Evolutionary conservation across 2,797 vertebrate species (phyloP).

Genomic region (Leucoraja ocellata): DNA sequence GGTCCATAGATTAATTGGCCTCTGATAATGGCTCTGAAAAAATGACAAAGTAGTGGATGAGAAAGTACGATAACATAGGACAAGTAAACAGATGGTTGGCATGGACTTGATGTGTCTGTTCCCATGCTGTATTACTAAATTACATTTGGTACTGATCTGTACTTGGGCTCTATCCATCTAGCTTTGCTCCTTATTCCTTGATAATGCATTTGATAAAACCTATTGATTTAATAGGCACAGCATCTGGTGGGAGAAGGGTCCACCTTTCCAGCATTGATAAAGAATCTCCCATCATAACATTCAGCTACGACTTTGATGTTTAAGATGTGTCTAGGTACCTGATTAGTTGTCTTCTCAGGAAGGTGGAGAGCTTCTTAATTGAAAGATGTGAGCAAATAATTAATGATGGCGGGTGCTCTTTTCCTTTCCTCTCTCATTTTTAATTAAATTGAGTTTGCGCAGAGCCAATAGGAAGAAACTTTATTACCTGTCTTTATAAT

Average conservation of each 20-base stretch:
- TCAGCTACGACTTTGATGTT: neutral
- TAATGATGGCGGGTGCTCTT: constrained; percentile 7
- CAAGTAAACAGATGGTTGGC: too few species aligned
- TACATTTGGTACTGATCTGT: neutral
- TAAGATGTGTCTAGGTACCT: neutral
- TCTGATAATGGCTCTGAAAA: too few species aligned
- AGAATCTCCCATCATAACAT: neutral
- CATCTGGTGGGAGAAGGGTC: neutral
- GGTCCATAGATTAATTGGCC: too few species aligned
- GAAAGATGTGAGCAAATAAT: constrained; percentile 6
- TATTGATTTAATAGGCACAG: neutral
- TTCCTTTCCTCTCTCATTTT: neutral
- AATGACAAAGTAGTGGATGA: too few species aligned
- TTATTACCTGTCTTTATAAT: constrained; percentile 32
- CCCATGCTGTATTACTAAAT: neutral
- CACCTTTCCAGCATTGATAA: neutral
- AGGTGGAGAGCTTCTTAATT: neutral
- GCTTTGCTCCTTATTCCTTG: neutral
- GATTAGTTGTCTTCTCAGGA: neutral
- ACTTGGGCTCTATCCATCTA: neutral
- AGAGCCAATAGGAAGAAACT: constrained; percentile 16
- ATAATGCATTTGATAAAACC: neutral
- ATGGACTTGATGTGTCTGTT: too few species aligned
- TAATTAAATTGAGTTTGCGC: constrained; percentile 18
- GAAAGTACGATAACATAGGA: too few species aligned